A percentile compares a stretch with the other conserved stretches of the same genome.
Evolutionary conservation across 2,797 vertebrate species (phyloP).

Genomic region (Dromococcyx pavoninus): DNA sequence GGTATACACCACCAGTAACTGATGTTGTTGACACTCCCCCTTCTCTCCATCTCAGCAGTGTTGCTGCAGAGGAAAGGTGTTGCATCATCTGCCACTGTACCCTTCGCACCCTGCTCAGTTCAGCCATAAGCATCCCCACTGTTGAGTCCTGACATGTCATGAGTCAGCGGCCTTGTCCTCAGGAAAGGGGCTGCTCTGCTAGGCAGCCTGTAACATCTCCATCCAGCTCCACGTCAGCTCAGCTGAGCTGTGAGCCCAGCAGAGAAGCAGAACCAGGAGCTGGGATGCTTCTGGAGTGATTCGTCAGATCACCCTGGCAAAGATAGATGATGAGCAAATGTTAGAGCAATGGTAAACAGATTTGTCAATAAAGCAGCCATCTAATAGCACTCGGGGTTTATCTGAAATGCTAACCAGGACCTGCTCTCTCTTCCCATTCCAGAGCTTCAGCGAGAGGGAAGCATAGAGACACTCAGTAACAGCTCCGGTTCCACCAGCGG

Average conservation of each 20-base stretch:
- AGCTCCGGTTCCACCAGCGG: conserved; percentile 97
- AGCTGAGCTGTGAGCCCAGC: background rate
- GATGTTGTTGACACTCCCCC: background rate
- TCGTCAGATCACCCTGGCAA: background rate
- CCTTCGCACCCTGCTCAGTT: background rate
- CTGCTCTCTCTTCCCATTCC: conserved; percentile 64
- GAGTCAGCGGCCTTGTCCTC: background rate
- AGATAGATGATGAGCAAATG: background rate
- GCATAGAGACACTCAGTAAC: conserved; percentile 99
- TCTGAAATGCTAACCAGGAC: conserved; percentile 16
- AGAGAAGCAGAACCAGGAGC: background rate
- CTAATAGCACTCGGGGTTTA: fast-evolving
- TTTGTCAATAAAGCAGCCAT: background rate
- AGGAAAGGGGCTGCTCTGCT: background rate
- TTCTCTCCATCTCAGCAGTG: background rate
- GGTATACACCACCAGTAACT: background rate
- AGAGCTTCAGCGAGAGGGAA: conserved; percentile 98
- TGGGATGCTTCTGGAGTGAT: background rate
- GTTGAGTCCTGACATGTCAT: fast-evolving
- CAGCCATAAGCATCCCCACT: background rate
- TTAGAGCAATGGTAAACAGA: background rate
- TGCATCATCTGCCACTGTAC: background rate
- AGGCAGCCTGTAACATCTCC: background rate
- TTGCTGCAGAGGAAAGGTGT: background rate
- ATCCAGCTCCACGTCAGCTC: background rate